Base-by-base conservation (phyloP, 2,113 vertebrate species). In the Atlantisia rogersi region DNA sequence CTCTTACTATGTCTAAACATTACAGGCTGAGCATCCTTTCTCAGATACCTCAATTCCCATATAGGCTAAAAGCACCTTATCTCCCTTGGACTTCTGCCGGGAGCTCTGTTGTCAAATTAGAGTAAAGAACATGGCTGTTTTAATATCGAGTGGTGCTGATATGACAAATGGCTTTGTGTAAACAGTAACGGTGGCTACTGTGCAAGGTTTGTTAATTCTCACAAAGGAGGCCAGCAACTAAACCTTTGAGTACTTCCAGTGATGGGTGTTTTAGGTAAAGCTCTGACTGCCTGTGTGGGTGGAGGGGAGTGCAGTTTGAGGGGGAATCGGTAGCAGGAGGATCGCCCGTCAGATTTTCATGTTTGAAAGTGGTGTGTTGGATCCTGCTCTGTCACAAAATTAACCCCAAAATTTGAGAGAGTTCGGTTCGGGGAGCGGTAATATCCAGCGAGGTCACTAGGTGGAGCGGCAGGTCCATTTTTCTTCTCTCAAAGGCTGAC, bases 401-500 rank as follows among this genome's bases (percentile, higher is more conserved):
- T 73, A 67, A 7, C 13, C 46, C 60, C 48, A 8, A 22, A 52
- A 67, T 86, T 68, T 37, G 83, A 60, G 56, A 25, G 5, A 11
- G 39, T 56, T 37, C 5, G 2, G 28, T 50, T 6, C 6, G 37
- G 21, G 5, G 37, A 29, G 69, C 9, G 63, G 91, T n/a, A 89
- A 31, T 94, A 55, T 46, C 60, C 26, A 12, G 5, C 2, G 4
- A 8, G 26, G 78, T 58, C 98, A 94, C 97, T 96, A 97, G 98
- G 88, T 97, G 98, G 97, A 89, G 97, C 91, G 59, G 40, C 97
- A 96, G 96, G 91, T 60, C 87, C 91, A 93, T 86, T 86, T 92
- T 97, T 97, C 56, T 1, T 26, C 29, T 67, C 5, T 12, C 26
- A 39, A 56, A 16, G 50, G 48, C 96, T 98, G 98, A 98, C 98